phyloP scores from a whole-genome alignment of 2,113 vertebrate genomes.

The Panthera uncia region DNA sequence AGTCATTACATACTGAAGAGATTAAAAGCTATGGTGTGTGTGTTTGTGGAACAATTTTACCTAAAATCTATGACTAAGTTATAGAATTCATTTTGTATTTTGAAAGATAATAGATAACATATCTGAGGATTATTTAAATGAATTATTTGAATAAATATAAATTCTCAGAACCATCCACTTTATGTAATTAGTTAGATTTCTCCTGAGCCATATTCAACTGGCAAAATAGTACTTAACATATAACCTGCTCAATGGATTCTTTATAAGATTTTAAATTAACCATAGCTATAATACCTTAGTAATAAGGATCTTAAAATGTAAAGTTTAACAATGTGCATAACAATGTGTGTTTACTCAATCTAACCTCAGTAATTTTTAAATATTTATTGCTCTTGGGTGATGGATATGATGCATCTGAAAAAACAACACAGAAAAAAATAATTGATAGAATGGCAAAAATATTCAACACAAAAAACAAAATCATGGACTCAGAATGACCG shows the following conservation, averaged over 20 bases:
- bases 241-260: background rate
- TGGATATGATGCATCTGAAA: background rate
- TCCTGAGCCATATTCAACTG: background rate
- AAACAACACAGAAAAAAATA: background rate
- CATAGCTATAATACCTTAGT: background rate
- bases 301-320: background rate
- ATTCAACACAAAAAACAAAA: background rate
- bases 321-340: background rate
- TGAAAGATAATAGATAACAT: conserved; percentile 1
- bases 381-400: background rate
- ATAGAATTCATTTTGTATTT: background rate
- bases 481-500: background rate
- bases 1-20: background rate
- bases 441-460: background rate
- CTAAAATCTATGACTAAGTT: background rate
- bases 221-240: background rate
- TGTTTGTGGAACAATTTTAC: background rate
- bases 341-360: background rate
- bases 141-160: background rate
- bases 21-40: background rate
- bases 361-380: background rate
- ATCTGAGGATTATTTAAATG: background rate
- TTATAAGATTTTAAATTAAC: background rate
- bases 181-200: background rate
- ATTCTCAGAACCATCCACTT: background rate